A percentile compares a stretch with the other conserved stretches of the same genome.
phyloP scores from a whole-genome alignment of 2,888 invertebrate species.

The Leucoma salicis region DNA sequence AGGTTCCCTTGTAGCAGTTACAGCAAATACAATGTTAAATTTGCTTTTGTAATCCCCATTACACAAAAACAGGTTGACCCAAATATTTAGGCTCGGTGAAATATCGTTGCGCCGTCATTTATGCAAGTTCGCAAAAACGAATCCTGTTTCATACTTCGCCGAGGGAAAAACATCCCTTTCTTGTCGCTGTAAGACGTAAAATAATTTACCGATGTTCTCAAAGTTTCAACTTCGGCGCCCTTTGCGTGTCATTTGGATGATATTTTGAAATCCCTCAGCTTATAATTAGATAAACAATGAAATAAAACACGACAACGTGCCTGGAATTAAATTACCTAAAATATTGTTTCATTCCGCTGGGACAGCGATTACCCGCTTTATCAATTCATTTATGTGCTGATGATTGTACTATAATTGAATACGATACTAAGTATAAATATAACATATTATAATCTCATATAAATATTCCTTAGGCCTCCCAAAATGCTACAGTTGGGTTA shows the following conservation, averaged over 20 bases:
- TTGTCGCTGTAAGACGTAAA: conserved; percentile 56
- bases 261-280: conserved; percentile 56
- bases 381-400: conserved; percentile 17
- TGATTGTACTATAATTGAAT: conserved; percentile 8
- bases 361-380: conserved; percentile 9
- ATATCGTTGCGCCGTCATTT: conserved; percentile 75
- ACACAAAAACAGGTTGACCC: conserved; percentile 81
- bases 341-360: neutral
- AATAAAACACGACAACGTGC: conserved; percentile 38
- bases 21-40: conserved; percentile 75
- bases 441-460: conserved; percentile 56
- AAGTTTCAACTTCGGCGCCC: conserved; percentile 52
- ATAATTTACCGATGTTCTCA: conserved; percentile 46
- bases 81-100: conserved; percentile 74
- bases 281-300: conserved; percentile 60
- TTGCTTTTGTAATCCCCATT: conserved; percentile 77
- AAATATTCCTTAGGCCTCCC: conserved; percentile 60
- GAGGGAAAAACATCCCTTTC: conserved; percentile 60
- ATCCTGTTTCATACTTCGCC: conserved; percentile 56
- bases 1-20: conserved; percentile 68
- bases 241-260: conserved; percentile 65
- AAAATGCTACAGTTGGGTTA: conserved; percentile 62
- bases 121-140: conserved; percentile 78
- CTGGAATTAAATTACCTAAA: conserved; percentile 13
- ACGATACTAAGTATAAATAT: conserved; percentile 27